Evolutionary conservation across 2,888 invertebrate genomes (phyloP), one percentile per base, ranked within the genome.

Genomic region (Papilio elwesi): DNA sequence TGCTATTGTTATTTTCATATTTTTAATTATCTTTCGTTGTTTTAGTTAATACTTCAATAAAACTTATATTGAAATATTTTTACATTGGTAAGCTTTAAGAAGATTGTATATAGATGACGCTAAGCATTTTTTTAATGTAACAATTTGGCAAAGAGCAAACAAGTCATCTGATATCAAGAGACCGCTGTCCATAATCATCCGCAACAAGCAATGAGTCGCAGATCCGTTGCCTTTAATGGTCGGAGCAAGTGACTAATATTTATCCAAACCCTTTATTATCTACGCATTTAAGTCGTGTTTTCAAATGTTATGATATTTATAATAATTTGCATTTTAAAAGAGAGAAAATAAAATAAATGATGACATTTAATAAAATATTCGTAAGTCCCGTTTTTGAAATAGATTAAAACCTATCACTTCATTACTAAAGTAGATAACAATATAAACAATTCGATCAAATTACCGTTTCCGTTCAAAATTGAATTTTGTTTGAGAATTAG

Each of bases 1-100:
- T 55, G n/a, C 38, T 67, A 62, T 67, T 62, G 62, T 67, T 67
- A 62, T 65, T 71, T 67, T 71, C 26, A 59, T 57, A 51, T 38
- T 52, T 66, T 55, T 67, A 57, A 59, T 36, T 38, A 38, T 59
- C 36, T 38, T 59, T 36, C 38, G n/a, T 59, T 59, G n/a, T 59
- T 59, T n/a, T n/a, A 38, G 9, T 59, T 38, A 38, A 59, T 8
- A 13, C n/a, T n/a, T n/a, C n/a, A 38, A 13, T 13, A 13, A 38
- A 13, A 59, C 8, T n/a, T 38, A 9, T 59, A 38, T 57, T 36
- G 13, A n/a, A 59, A 38, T 13, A 38, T 38, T 38, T 59, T 26
- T 7, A 43, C 43, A 43, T 43, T 59, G 8, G 8, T n/a, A n/a
- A 38, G 8, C 13, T 38, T 59, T 38, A 38, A 36, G 26, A 26